These are phyloP conservation scores for Drosophila eugracilis DNA, from an alignment of 1,140 invertebrate species.

Conservation along the genomic window DNA sequence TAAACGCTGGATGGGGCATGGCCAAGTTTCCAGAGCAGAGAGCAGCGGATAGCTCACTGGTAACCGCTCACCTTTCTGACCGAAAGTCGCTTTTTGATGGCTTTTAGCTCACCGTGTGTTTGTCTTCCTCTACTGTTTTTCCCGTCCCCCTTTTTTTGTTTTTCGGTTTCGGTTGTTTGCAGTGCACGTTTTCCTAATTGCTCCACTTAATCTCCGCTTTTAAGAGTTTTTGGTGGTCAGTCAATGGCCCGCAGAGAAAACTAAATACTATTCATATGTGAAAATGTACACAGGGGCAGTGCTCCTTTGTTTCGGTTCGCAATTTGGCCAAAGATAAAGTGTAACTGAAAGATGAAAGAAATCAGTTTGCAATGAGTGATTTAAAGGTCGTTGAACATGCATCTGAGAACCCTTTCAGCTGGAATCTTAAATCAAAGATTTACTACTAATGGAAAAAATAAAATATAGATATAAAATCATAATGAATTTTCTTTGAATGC, in stretches of 20 bases:
- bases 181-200: conserved; percentile 68
- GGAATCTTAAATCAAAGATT: neutral
- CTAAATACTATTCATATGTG: conserved; percentile 39
- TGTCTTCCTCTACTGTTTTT: conserved; percentile 22
- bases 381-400: conserved; percentile 3
- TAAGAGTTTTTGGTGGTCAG: conserved; percentile 52
- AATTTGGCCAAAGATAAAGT: conserved; percentile 12
- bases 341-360: conserved; percentile 35
- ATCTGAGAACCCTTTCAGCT: neutral
- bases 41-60: conserved; percentile 9
- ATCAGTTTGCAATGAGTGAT: conserved; percentile 4
- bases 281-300: neutral
- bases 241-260: conserved; percentile 67
- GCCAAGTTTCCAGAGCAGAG: conserved; percentile 34
- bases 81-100: conserved; percentile 50
- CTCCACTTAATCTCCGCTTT: conserved; percentile 66
- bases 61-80: conserved; percentile 53
- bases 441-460: neutral
- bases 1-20: conserved; percentile 19
- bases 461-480: neutral
- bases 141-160: conserved; percentile 5
- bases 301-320: conserved; percentile 5
- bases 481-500: no score
- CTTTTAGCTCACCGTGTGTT: conserved; percentile 42
- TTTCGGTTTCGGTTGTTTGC: conserved; percentile 36